phyloP scores from a whole-genome alignment of 1,140 invertebrate species.

The Zaprionus taronus region DNA sequence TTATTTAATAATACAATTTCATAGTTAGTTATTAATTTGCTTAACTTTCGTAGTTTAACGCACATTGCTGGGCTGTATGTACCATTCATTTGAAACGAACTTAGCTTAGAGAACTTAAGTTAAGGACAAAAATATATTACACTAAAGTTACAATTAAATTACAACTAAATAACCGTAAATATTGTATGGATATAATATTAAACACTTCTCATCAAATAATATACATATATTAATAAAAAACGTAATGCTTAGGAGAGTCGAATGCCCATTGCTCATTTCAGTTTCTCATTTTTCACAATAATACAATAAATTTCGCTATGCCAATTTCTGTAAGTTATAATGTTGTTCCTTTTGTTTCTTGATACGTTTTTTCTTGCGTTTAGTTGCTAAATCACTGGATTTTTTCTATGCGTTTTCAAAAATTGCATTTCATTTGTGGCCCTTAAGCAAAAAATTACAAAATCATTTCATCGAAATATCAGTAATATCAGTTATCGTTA shows the following conservation, averaged over 20 bases:
- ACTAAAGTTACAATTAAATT: constrained; percentile 66
- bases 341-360: constrained; percentile 47
- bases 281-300: constrained; percentile 24
- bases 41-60: constrained; percentile 49
- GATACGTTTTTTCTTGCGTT: constrained; percentile 62
- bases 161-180: constrained; percentile 78
- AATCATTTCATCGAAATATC: constrained; percentile 58
- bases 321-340: constrained; percentile 58
- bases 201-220: constrained; percentile 44
- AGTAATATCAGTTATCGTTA: constrained; percentile 52
- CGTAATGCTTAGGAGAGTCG: constrained; percentile 60
- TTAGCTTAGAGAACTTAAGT: constrained; percentile 55
- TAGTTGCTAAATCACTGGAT: constrained; percentile 75
- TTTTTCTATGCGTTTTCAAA: constrained; percentile 45
- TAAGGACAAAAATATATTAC: constrained; percentile 61
- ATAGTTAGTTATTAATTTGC: constrained; percentile 30
- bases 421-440: constrained; percentile 27
- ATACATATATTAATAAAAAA: constrained; percentile 60
- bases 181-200: constrained; percentile 41
- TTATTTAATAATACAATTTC: constrained; percentile 52
- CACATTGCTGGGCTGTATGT: constrained; percentile 64
- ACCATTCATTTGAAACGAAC: constrained; percentile 54
- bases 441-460: constrained; percentile 59
- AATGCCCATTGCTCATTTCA: constrained; percentile 60
- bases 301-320: constrained; percentile 49